Conservation (phyloP, 2,888 invertebrate genomes). For the Polylopha cassiicola region DNA sequence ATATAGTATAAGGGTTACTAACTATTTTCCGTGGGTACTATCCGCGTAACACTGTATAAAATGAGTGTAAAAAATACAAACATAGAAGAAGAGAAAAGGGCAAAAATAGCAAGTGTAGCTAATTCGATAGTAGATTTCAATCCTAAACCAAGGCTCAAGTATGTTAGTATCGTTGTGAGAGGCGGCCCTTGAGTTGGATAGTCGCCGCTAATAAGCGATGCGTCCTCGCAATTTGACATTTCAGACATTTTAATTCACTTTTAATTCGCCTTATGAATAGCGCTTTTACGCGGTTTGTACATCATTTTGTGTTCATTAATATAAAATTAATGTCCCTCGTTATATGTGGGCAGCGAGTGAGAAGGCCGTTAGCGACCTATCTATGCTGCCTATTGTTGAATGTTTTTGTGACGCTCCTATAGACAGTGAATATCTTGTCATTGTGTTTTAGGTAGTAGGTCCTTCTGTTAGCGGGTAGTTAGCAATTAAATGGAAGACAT, state of each 20-base stretch:
- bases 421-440: conserved; percentile 14
- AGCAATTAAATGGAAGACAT: conserved; percentile 4
- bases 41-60: no score
- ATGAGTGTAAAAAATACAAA: no score
- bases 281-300: conserved; percentile 69
- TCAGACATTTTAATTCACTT: conserved; percentile 71
- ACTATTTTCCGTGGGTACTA: background rate
- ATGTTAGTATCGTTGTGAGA: conserved; percentile 38
- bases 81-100: no score
- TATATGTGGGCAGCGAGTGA: conserved; percentile 53
- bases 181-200: conserved; percentile 29
- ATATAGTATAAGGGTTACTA: background rate
- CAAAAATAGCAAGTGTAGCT: no score
- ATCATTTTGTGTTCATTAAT: conserved; percentile 71
- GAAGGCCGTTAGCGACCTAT: conserved; percentile 46
- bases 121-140: no score
- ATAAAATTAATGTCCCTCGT: conserved; percentile 61
- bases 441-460: conserved; percentile 19
- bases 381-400: conserved; percentile 29
- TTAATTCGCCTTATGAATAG: conserved; percentile 71
- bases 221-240: conserved; percentile 71
- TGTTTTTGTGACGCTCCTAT: conserved; percentile 13
- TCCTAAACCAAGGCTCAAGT: conserved; percentile 2
- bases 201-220: conserved; percentile 51
- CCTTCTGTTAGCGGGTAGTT: background rate